Base-by-base conservation (phyloP, 2,888 invertebrate genomes). In the Philereme transversata region DNA sequence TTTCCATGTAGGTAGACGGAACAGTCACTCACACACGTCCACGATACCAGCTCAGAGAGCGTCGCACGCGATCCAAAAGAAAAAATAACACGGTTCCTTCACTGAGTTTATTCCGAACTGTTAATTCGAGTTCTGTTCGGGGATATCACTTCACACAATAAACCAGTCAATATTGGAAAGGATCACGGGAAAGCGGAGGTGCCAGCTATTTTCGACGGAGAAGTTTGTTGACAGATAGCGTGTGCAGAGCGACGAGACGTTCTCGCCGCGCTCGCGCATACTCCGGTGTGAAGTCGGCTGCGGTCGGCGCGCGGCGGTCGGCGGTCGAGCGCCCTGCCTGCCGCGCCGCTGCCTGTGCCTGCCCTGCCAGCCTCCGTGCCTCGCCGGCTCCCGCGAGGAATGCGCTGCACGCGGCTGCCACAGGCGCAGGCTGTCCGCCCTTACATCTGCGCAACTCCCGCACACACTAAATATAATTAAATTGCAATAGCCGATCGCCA, bases 241-340 rank as follows among this genome's bases (percentile, higher is more conserved):
- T 79, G 79, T 78, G 81, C 81, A 78, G 81, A 81, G 82, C 79
- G 80, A 82, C 89, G 81, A 89, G 86, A 91, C 90, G 92, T 92
- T 86, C 84, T 82, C 86, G 83, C 86, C 84, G 89, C 92, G 90
- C 92, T 88, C 91, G 92, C 92, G 91, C 91, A 90, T 83, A 79
- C 83, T 87, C 79, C 86, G 82, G 86, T 90, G 90, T 92, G 92
- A 92, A 92, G 91, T 92, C 88, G 85, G 92, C 88, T 81, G 84
- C 91, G 83, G 83, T 66, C 70, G 63, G 61, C 49, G 55, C 67
- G 62, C 69, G 64, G 62, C 77, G 76, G 71, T 44, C 61, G 60
- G 41, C 51, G 48, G 56, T 72, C 64, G 70, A 70, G 87, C 88
- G 88, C 78, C 70, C 68, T 69, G 75, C 74, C 74, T 84, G 51